A percentile compares a stretch with the other conserved stretches of the same genome.
Conservation (phyloP, 2,113 vertebrate genomes). For the Trematomus loennbergii region DNA sequence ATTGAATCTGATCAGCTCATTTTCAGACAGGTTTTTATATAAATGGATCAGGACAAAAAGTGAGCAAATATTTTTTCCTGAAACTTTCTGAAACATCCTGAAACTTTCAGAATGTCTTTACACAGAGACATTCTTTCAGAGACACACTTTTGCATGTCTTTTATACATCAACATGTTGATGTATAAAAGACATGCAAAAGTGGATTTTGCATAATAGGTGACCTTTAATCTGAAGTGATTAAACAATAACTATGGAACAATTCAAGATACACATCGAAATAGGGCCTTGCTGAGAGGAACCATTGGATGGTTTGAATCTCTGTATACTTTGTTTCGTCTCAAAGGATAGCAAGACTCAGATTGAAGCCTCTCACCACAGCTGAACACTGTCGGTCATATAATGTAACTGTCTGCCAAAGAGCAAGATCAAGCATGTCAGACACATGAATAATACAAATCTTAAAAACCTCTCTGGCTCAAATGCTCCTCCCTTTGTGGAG, state of each 20-base stretch:
- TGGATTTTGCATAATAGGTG: too few species aligned
- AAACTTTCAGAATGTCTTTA: too few species aligned
- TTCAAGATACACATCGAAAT: not conserved
- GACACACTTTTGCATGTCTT: too few species aligned
- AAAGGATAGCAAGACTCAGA: not conserved
- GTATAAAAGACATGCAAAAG: too few species aligned
- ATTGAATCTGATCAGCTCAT: too few species aligned
- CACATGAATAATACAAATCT: constrained; percentile 53
- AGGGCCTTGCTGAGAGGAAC: not conserved
- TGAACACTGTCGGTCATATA: constrained; percentile 27
- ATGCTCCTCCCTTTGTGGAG: constrained; percentile 16
- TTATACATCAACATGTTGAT: too few species aligned
- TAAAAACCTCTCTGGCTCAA: constrained; percentile 53
- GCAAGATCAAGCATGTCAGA: constrained; percentile 38
- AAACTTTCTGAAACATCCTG: too few species aligned
- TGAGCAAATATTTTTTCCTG: too few species aligned
- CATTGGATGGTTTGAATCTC: not conserved
- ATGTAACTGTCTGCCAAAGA: constrained; percentile 35
- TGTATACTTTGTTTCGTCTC: constrained; percentile 5
- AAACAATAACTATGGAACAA: not conserved
- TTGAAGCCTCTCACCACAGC: constrained; percentile 14
- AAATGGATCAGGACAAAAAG: too few species aligned
- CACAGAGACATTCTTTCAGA: too few species aligned
- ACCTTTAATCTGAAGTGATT: too few species aligned
- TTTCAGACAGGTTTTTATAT: too few species aligned